Evolutionary conservation across 1,140 invertebrate species (phyloP), one percentile per base, ranked within the genome.

Genomic region (Drosophila pruinosa): DNA sequence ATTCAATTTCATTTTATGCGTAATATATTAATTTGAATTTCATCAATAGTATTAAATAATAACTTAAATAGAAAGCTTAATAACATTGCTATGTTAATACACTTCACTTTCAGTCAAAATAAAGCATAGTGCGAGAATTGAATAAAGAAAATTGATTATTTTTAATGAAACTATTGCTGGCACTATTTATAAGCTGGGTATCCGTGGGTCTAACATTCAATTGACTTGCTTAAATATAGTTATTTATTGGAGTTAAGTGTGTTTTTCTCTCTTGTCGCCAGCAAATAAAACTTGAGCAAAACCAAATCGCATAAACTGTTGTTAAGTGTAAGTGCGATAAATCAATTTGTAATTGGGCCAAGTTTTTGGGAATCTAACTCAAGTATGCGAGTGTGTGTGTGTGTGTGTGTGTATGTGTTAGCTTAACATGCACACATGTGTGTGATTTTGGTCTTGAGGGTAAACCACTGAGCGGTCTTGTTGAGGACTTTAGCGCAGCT

Each of bases 331-430:
- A 75, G 69, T 71, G 68, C 58, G 67, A 71, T 75, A 75, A 75
- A 75, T 75, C 72, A 75, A 75, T 75, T 75, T 75, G 68, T 72
- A 71, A 70, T 75, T 75, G 68, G 67, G 53, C 45, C 50, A 73
- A 70, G 65, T 74, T 74, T 65, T 62, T 57, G 15, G 43, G 43
- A 47, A 24, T 47, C 12, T 56, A 56, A 8, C 26, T 41, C 28
- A 48, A 57, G 21, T 38, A 28, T 43, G n/a, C 22, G 31, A 7
- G 5, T 24, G 10, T 47, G 22, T 47, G 19, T 47, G 19, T 21
- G 41, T 21, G 39, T 19, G 17, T 41, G 17, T 21, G 41, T n/a
- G 19, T 34, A 34, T 8, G 28, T n/a, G n/a, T n/a, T n/a, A n/a
- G 28, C 28, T 10, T 21, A 45, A n/a, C n/a, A n/a, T n/a, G 3